phyloP scores from a whole-genome alignment of 2,888 invertebrate genomes.

The Acheta domesticus region DNA sequence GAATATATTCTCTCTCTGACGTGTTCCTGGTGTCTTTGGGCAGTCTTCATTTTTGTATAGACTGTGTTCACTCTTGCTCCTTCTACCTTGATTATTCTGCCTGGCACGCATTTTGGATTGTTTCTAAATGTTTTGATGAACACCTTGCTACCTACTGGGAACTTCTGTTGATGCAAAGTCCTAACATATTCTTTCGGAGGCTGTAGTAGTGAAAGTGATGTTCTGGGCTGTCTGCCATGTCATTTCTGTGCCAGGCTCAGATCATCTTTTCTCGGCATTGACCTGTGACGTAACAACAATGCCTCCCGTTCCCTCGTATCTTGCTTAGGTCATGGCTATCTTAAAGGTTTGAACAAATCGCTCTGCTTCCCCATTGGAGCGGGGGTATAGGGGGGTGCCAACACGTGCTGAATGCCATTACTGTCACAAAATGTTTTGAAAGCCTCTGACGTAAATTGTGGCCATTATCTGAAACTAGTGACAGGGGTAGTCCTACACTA shows the following conservation, averaged over 20 bases:
- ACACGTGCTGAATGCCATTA: background rate
- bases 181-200: background rate
- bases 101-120: background rate
- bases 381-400: background rate
- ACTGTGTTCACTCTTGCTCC: background rate
- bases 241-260: background rate
- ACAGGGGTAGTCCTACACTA: background rate
- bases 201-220: background rate
- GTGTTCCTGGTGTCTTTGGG: no score
- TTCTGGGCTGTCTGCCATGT: background rate
- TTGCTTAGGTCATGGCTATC: background rate
- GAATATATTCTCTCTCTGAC: no score
- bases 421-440: background rate
- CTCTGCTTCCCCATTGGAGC: background rate
- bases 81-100: background rate
- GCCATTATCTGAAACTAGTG: background rate
- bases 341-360: background rate
- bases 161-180: background rate
- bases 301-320: background rate
- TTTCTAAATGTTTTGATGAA: background rate
- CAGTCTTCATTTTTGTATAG: no score
- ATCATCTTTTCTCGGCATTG: background rate
- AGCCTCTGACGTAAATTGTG: background rate
- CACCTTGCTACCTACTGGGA: background rate
- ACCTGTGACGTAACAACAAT: background rate